These are phyloP conservation scores for Ctenosaura bakeri DNA, from an alignment of 2,797 vertebrate species.

Conservation along the genomic window DNA sequence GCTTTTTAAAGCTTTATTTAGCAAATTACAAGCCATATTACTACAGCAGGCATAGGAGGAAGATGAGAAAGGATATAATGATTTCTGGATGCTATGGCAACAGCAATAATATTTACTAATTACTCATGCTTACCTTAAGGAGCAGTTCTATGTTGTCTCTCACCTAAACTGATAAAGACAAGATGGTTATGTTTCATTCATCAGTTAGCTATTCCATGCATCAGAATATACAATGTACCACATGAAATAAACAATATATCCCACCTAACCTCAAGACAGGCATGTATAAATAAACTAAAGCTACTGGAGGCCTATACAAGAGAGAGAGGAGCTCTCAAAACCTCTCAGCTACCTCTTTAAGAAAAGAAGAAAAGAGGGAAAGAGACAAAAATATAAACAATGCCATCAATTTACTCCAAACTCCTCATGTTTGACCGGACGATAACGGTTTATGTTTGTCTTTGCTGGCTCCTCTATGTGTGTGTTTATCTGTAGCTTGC, in stretches of 20 bases:
- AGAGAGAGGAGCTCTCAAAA: constrained; percentile 53
- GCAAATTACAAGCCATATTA: not conserved
- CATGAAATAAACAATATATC: constrained; percentile 58
- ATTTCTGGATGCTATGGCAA: not conserved
- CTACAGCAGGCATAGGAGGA: not conserved
- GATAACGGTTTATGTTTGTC: constrained; percentile 80
- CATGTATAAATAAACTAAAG: constrained; percentile 69
- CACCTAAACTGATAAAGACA: constrained; percentile 5
- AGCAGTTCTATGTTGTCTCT: constrained; percentile 1
- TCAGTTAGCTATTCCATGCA: constrained; percentile 34
- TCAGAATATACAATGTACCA: constrained; percentile 50
- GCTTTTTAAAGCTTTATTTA: not conserved
- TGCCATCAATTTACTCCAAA: constrained; percentile 75
- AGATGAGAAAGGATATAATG: not conserved
- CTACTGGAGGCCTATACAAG: constrained; percentile 71
- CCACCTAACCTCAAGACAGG: constrained; percentile 30
- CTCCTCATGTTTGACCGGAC: constrained; percentile 74
- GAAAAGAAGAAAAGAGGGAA: constrained; percentile 70
- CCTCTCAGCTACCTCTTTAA: constrained; percentile 73
- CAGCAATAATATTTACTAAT: not conserved
- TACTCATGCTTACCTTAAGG: not conserved
- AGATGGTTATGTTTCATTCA: not conserved
- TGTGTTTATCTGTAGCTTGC: constrained; percentile 84
- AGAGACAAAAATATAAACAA: constrained; percentile 80
- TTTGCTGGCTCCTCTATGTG: constrained; percentile 76